Percentiles rank a stretch among this genome's conserved stretches.
phyloP scores from a whole-genome alignment of 2,888 invertebrate species.

The Criorhina ranunculi region DNA sequence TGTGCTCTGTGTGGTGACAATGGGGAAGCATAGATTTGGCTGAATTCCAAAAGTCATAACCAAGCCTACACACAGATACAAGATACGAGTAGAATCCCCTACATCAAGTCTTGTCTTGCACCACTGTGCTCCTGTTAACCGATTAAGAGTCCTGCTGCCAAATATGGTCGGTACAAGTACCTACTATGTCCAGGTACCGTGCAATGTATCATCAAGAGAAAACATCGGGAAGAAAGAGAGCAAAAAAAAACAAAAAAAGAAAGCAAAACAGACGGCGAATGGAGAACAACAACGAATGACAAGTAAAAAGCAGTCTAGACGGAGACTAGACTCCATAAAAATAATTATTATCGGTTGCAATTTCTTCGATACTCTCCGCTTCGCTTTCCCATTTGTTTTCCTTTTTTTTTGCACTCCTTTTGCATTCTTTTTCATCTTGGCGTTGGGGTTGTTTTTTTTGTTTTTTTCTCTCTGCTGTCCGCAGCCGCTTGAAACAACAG shows the following conservation, averaged over 20 bases:
- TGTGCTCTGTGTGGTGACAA: conserved; percentile 53
- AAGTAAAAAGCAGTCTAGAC: conserved; percentile 84
- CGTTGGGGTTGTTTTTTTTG: neutral
- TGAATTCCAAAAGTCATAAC: conserved; percentile 28
- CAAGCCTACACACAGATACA: conserved; percentile 10
- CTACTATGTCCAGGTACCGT: conserved; percentile 42
- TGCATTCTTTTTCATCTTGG: conserved; percentile 20
- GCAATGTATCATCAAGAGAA: conserved; percentile 34
- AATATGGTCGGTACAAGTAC: conserved; percentile 44
- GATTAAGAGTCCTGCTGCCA: conserved; percentile 40
- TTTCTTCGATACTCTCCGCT: conserved; percentile 81
- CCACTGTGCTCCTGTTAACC: conserved; percentile 57
- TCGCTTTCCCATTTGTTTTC: conserved; percentile 13
- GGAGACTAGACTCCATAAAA: conserved; percentile 85
- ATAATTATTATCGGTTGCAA: conserved; percentile 85
- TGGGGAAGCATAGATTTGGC: conserved; percentile 57
- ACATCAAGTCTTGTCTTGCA: neutral
- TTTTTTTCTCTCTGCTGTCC: neutral
- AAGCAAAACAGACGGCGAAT: conserved; percentile 27
- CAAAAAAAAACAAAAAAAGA: conserved; percentile 24
- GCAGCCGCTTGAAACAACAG: conserved; percentile 64
- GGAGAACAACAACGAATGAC: conserved; percentile 77
- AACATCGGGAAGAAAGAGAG: neutral
- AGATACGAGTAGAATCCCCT: too few species aligned
- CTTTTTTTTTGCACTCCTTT: conserved; percentile 19